Base-by-base conservation (phyloP, 2,113 vertebrate species). In the Oncorhynchus masou region DNA sequence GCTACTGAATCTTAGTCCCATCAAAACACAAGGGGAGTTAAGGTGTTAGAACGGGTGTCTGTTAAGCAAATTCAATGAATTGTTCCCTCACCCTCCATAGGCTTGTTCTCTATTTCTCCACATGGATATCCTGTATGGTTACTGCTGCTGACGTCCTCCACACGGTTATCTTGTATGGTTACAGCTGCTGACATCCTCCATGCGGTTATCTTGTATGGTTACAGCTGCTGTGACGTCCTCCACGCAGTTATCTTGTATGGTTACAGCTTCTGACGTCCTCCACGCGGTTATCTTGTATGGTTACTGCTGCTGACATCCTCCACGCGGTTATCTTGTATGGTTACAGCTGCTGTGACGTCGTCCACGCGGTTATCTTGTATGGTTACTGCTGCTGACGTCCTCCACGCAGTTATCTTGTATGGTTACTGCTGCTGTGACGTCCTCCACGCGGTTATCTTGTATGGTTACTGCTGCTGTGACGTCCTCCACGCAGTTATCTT, bases 391-490 rank as follows among this genome's bases (percentile, higher is more conserved):
- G 80, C 79, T 87, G 79, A 86, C 70, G 75, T 84, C 65, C 73
- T 81, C 79, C 75, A 71, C 70, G 73, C 49, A 76, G 67, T 75
- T 78, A 71, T 15, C 48, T 87, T 83, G 84, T 91, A 39, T 8
- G 7, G 39, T 39, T 39, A 39, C 39, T 9, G 39, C 7, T 39
- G 39, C 39, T 39, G 34, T 25, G 25, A 39, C 1, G 7, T 39
- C 34, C 34, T 9, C 34, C 2, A 39, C 34, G 9, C 49, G 76
- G 67, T 77, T 77, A 71, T 15, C 54, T 86, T 81, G 84, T 91
- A 88, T 81, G 85, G 88, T 31, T 89, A 85, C 72, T 85, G 81
- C 76, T 75, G 81, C 79, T 87, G 79, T 27, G 27, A 86, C 70
- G 76, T 84, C 68, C 74, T 6, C 34, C 6, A 34, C 34, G 7